These are phyloP conservation scores for Siniperca obscura DNA, from an alignment of 2,797 vertebrate genomes.

Conservation along the genomic window DNA sequence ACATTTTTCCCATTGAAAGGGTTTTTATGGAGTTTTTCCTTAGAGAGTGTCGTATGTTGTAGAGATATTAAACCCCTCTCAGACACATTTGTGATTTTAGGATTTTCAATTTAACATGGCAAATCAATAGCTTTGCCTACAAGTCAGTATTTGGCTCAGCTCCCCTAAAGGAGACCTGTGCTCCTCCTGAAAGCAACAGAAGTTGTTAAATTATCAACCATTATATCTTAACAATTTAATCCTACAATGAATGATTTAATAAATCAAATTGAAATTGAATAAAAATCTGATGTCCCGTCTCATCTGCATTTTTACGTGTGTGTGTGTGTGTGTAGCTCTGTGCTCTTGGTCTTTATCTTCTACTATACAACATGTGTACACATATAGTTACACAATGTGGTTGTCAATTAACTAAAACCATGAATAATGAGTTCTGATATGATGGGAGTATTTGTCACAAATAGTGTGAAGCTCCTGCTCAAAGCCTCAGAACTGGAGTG, in stretches of 20 bases:
- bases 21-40: too few relatives aligned
- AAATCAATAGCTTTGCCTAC: background rate
- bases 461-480: background rate
- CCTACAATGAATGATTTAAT: background rate
- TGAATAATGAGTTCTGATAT: background rate
- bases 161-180: background rate
- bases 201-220: background rate
- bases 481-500: background rate
- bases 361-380: background rate
- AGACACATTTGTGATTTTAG: too few relatives aligned
- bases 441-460: background rate
- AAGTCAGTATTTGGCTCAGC: background rate
- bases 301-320: background rate
- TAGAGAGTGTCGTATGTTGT: too few relatives aligned
- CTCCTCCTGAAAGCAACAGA: background rate
- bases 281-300: background rate
- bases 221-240: background rate
- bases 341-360: background rate
- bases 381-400: background rate
- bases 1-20: too few relatives aligned
- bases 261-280: background rate
- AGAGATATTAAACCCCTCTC: too few relatives aligned
- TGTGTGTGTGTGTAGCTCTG: background rate
- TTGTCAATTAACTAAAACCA: background rate
- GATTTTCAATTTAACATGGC: background rate